A percentile compares a stretch with the other conserved stretches of the same genome.
phyloP scores from a whole-genome alignment of 2,797 vertebrate genomes.

The Antrozous pallidus region DNA sequence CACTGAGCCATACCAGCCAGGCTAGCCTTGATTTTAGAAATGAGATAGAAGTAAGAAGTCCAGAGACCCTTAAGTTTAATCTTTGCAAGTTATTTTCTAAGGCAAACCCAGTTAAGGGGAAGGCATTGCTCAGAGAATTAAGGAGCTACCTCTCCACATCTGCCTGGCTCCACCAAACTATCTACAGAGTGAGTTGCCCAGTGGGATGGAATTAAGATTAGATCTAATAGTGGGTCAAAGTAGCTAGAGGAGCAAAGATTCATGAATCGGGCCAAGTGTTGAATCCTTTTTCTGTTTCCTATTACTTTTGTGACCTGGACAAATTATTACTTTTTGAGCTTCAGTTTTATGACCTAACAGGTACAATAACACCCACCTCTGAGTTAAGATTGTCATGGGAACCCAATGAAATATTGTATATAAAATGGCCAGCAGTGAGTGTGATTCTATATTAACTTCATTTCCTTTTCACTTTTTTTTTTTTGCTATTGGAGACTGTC shows the following conservation, averaged over 20 bases:
- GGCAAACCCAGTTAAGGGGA: neutral
- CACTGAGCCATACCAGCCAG: too few species aligned
- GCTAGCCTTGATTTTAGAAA: slow-evolving; percentile 2
- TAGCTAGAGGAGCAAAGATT: neutral
- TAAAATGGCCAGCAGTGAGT: neutral
- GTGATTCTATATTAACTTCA: neutral
- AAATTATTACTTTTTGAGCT: neutral
- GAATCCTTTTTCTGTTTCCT: neutral
- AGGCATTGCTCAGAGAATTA: neutral
- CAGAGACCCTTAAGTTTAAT: neutral
- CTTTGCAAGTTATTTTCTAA: slow-evolving; percentile 25
- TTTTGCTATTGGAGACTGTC: neutral
- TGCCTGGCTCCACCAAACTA: too few species aligned
- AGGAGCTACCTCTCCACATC: too few species aligned
- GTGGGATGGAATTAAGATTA: neutral
- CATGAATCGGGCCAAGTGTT: neutral
- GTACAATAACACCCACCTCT: neutral
- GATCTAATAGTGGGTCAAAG: neutral
- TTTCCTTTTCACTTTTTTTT: slow-evolving; percentile 3
- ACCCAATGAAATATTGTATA: neutral
- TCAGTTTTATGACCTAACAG: neutral
- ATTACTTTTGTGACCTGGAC: neutral
- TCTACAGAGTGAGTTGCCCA: neutral
- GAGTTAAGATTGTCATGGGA: neutral
- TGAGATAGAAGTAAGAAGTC: neutral